phyloP scores from a whole-genome alignment of 2,113 vertebrate species.

The Lota lota region DNA sequence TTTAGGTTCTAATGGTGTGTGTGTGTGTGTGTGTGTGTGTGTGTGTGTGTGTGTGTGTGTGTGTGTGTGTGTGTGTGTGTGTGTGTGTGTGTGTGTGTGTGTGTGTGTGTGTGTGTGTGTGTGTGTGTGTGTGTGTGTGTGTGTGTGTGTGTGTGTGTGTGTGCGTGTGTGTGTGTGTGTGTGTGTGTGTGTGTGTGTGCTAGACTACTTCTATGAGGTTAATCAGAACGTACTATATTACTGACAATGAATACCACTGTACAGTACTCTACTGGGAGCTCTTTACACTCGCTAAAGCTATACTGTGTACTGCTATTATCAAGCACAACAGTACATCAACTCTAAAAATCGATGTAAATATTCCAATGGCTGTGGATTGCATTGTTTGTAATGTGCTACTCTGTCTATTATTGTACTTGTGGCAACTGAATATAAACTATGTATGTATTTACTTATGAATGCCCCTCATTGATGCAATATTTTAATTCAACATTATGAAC shows the following conservation, averaged over 20 bases:
- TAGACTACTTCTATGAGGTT: too few relatives aligned
- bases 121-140: constrained; percentile 3
- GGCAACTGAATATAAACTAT: constrained; percentile 26
- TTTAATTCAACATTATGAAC: too few relatives aligned
- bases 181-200: background rate
- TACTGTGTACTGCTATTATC: constrained; percentile 27
- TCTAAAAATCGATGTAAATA: constrained; percentile 59
- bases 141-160: constrained; percentile 16
- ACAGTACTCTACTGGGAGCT: constrained; percentile 12
- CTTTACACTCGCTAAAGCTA: background rate
- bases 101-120: background rate
- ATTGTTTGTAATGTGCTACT: constrained; percentile 29
- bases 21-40: background rate
- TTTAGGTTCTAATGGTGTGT: background rate
- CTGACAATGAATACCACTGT: background rate
- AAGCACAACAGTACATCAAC: constrained; percentile 54
- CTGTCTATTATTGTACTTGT: constrained; percentile 32
- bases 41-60: constrained; percentile 4
- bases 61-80: background rate
- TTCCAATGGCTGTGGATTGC: constrained; percentile 24
- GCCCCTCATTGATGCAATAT: too few relatives aligned
- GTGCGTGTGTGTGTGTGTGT: background rate
- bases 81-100: constrained; percentile 8
- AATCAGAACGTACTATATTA: too few relatives aligned
- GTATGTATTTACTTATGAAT: constrained; percentile 15